Evolutionary conservation across 2,113 vertebrate genomes (phyloP), one percentile per base, ranked within the genome.

Genomic region (Nerophis lumbriciformis): DNA sequence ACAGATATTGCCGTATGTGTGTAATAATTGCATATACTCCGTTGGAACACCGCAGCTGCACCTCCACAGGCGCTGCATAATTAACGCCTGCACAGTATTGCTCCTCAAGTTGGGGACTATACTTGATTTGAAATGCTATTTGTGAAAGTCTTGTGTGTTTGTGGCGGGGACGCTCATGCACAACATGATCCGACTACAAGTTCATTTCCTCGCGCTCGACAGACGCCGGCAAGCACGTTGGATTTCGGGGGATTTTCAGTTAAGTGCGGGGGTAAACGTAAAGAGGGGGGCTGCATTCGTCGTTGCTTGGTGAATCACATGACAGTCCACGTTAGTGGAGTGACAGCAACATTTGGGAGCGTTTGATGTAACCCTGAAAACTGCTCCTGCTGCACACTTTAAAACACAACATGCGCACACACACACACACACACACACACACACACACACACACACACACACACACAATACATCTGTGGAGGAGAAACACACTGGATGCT

Each of bases 351-450:
- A 21, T 68, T 65, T 28, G 13, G 36, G 63, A 59, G 51, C 10
- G 57, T 69, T 71, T 61, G 58, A 74, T 44, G 56, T 48, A 61
- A 10, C 69, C 62, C 9, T 19, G 61, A 51, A 53, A 51, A 64
- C 21, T 28, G 54, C 51, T 58, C 5, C 61, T 51, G 73, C 61
- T 70, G 63, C 75, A 67, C 73, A 67, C 49, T 52, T 58, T 5
- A 60, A 73, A 71, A 77, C 69, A 68, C 63, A 59, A 69, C 81
- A 86, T 84, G 84, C 82, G 79, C 72, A 78, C 63, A 60, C 75
- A 56, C 75, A 78, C 75, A 80, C 75, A 72, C 67, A 71, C 81
- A 75, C 68, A 3, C 51, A n/a, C 50, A 53, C 16, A 53, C 48
- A 49, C 11, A 48, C 48, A 50, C 12, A 48, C 44, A 35, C 45